A percentile compares a stretch with the other conserved stretches of the same genome.
These are phyloP conservation scores for Nettapus auritus DNA, from an alignment of 2,113 vertebrate genomes.

Conservation along the genomic window DNA sequence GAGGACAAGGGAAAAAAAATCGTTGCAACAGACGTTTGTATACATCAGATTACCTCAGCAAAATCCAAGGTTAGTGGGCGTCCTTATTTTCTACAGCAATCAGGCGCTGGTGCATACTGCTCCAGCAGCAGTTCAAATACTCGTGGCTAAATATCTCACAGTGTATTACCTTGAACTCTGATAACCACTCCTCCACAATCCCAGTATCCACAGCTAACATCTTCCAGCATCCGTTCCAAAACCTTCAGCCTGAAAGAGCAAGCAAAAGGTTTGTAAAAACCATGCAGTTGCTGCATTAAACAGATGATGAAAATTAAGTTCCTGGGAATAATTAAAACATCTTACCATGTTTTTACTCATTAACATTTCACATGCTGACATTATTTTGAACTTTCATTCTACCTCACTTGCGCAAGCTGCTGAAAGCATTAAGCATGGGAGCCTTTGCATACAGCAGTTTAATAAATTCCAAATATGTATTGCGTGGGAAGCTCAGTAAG, in stretches of 20 bases:
- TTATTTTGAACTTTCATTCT: slow-evolving; percentile 47
- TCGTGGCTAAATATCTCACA: background rate
- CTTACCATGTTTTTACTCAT: background rate
- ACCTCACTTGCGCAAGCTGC: slow-evolving; percentile 6
- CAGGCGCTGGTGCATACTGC: background rate
- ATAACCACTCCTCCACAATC: slow-evolving; percentile 97
- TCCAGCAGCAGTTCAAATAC: background rate
- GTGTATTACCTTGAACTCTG: slow-evolving; percentile 92
- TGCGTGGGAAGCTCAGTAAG: background rate
- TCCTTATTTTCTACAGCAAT: background rate
- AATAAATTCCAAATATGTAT: slow-evolving; percentile 42
- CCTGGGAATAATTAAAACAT: background rate
- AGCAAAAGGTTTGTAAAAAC: slow-evolving; percentile 17
- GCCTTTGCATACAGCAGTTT: slow-evolving; percentile 1
- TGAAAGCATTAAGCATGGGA: slow-evolving; percentile 30
- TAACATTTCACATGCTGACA: slow-evolving; percentile 12
- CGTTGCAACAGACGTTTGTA: background rate
- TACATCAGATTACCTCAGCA: background rate
- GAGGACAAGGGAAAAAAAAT: background rate
- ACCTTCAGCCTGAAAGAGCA: slow-evolving; percentile 71
- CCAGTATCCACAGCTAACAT: slow-evolving; percentile 97
- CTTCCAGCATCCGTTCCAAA: slow-evolving; percentile 86
- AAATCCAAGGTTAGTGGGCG: background rate
- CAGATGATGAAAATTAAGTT: background rate
- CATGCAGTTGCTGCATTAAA: background rate